Base-by-base conservation (phyloP, 2,113 vertebrate species). In the Tautogolabrus adspersus region DNA sequence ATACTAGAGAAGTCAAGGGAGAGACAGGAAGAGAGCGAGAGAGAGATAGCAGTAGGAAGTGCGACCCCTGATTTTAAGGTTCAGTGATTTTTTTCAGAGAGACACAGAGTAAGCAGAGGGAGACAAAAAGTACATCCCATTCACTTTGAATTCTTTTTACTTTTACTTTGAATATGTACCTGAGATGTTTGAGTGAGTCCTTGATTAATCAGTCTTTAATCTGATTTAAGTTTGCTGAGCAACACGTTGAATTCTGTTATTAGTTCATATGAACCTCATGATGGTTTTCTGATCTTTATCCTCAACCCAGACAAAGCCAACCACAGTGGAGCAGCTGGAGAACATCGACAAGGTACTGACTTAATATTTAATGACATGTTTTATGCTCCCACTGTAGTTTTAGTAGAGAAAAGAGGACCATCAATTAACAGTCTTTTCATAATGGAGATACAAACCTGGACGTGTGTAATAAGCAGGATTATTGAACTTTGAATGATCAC, bases 311-410 rank as follows among this genome's bases (percentile, higher is more conserved):
- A 88, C 94, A 62, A 98, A 97, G 86, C 95, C 94, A 84, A 97
- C 97, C 51, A 98, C 97, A 37, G 94, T 98, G 76, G 97, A 98
- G 85, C 91, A 96, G 85, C 91, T 99, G 92, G 97, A 99, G 93
- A 96, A 91, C 86, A 88, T 98, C 83, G 98, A 98, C 91, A 98
- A 98, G 97, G 98, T 99, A 96, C 18, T 6, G n/a, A 46, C 18
- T 19, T 1, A n/a, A 49, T 3, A 51, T 38, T 58, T 3, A 0
- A 13, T 58, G 16, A 26, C 8, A 16, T 18, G 19, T 37, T 21
- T 19, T 40, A 8, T 21, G 9, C 2, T 63, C 10, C 10, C 3
- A 44, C 18, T 55, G 12, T 51, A 6, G 1, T 30, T 47, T 9
- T 12, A 22, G 12, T 5, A 38, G 11, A 64, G 15, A 10, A 16